phyloP scores from a whole-genome alignment of 2,113 vertebrate genomes.

The Labrus mixtus region DNA sequence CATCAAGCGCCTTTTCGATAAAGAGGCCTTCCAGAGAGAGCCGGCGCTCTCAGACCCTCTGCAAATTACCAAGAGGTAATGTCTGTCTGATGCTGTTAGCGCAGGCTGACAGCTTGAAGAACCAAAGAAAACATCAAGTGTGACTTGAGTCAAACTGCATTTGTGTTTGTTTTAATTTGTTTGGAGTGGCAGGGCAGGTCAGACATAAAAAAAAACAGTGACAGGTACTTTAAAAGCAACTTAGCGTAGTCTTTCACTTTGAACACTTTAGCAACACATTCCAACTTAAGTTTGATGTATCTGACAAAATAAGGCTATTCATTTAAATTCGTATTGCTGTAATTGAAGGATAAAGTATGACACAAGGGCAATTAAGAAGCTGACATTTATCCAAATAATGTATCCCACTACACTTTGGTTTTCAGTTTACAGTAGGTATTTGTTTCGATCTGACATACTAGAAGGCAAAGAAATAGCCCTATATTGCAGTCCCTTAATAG shows the following conservation, averaged over 20 bases:
- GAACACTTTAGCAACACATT: not conserved
- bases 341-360: not conserved
- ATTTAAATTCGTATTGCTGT: not conserved
- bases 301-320: too few species aligned
- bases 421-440: not conserved
- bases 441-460: not conserved
- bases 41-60: slow-evolving; percentile 90
- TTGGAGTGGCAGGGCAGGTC: not conserved
- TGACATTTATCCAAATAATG: not conserved
- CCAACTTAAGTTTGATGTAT: not conserved
- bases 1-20: slow-evolving; percentile 95
- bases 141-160: slow-evolving; percentile 8
- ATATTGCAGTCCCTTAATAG: not conserved
- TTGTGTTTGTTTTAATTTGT: slow-evolving; percentile 31
- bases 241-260: not conserved
- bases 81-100: slow-evolving; percentile 39
- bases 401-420: too few species aligned
- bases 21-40: slow-evolving; percentile 92
- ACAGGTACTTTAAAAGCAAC: slow-evolving; percentile 3
- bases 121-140: slow-evolving; percentile 14
- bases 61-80: slow-evolving; percentile 95
- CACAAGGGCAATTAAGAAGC: not conserved
- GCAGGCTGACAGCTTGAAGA: slow-evolving; percentile 2
- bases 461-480: not conserved
- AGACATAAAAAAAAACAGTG: not conserved